Base-by-base conservation (phyloP, 2,888 invertebrate species). In the Aleiodes testaceus region DNA sequence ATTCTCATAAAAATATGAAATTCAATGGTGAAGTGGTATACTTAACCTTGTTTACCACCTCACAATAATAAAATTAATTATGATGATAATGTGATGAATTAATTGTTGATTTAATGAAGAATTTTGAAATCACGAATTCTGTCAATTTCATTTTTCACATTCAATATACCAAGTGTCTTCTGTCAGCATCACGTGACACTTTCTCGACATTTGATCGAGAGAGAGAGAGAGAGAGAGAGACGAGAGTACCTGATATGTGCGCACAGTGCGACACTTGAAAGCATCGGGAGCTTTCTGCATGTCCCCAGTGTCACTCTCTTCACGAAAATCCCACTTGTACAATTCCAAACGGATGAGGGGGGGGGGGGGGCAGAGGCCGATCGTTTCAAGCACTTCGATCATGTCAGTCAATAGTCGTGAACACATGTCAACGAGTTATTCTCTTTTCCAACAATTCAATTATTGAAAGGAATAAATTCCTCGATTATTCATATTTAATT, bases 351-450 rank as follows among this genome's bases (percentile, higher is more conserved):
- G 36, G 42, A 59, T 49, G 42, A 59, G 59, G 12, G 36, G 11
- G 1, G 36, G 11, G 36, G 36, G 36, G 7, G 36, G 7, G 36
- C 3, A 9, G 36, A 11, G 36, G 2, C 11, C 26, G 59, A 59
- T 59, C 36, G 59, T 59, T 59, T 59, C 36, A 36, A 36, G 59
- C 16, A 59, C 59, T 59, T 59, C 36, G 59, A 18, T 11, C 59
- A 59, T 59, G 59, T 26, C 59, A 59, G 36, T 59, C 59, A 59
- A 59, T 59, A 30, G 42, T 42, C 59, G 59, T 59, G 36, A 59
- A 59, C 59, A 59, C 59, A 59, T 20, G 42, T 59, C 59, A 59
- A 53, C 26, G 30, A 36, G 36, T 36, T 36, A 36, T 36, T 36
- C 36, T 36, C 36, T 9, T 36, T 36, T 9, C 11, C 9, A n/a